Percentiles rank a stretch among this genome's conserved stretches.
Conservation (phyloP, 2,888 invertebrate species). For the Ophion costatus region DNA sequence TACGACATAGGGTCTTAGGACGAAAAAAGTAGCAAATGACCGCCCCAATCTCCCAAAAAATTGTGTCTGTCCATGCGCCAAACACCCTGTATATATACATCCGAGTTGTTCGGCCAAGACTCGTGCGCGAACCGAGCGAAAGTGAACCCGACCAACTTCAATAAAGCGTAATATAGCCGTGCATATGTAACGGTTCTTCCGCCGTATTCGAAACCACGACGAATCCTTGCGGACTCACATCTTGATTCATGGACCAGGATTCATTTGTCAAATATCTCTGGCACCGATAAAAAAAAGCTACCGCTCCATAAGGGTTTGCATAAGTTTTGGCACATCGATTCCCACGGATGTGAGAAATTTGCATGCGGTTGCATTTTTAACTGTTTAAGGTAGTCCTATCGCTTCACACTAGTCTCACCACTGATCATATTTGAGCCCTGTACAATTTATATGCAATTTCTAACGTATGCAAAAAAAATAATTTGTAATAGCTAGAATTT, state of each 20-base stretch:
- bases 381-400: too few relatives aligned
- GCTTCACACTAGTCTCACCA: too few relatives aligned
- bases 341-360: not conserved
- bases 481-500: too few relatives aligned
- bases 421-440: too few relatives aligned
- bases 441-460: too few relatives aligned
- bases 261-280: slow-evolving; percentile 38
- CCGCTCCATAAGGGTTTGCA: not conserved
- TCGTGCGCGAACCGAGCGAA: slow-evolving; percentile 55
- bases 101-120: slow-evolving; percentile 30
- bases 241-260: slow-evolving; percentile 37
- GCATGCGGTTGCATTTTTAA: not conserved
- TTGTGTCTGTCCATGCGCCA: not conserved
- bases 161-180: slow-evolving; percentile 35
- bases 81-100: slow-evolving; percentile 10
- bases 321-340: slow-evolving; percentile 1
- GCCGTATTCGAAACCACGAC: slow-evolving; percentile 39
- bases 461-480: too few relatives aligned
- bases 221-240: slow-evolving; percentile 21
- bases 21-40: too few relatives aligned
- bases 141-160: slow-evolving; percentile 45
- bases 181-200: slow-evolving; percentile 43
- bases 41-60: too few relatives aligned
- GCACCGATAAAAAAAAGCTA: slow-evolving; percentile 5
- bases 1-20: too few relatives aligned